Evolutionary conservation across 2,888 invertebrate genomes (phyloP), one percentile per base, ranked within the genome.

Genomic region (Coenonympha arcania): DNA sequence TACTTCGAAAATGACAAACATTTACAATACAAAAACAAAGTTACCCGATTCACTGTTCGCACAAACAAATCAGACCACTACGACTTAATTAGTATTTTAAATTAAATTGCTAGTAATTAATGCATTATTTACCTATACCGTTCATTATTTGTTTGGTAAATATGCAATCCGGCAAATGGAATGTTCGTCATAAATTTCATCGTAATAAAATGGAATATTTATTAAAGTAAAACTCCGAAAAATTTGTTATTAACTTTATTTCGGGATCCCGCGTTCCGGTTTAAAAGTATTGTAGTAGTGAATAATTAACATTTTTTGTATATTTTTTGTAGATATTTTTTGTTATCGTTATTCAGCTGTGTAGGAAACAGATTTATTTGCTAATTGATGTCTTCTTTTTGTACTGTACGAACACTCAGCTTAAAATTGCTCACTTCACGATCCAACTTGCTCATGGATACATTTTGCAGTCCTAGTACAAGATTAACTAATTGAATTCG

Each of bases 131-230:
- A 52, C 30, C 36, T 51, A 34, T 49, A 43, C 39, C 36, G 37
- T 54, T 37, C 37, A 40, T 49, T 43, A 47, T 52, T 53, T 49
- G 52, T 50, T 49, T 40, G 43, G 46, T 45, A 51, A 55, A 52
- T 49, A 47, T 52, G 50, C 40, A 26, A 31, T 41, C 41, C 46
- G 36, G 30, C 46, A 33, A 47, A 43, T 43, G 48, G 54, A 30
- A 37, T 28, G 47, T 37, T 37, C 42, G 22, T 37, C 43, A 58
- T 50, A 48, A 46, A 58, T 58, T 52, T 49, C 40, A 46, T 44
- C 33, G 49, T 52, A 53, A 53, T 53, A 56, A 56, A 56, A 56
- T 33, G 43, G 52, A 56, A 58, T 56, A 56, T 55, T 53, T 33
- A 56, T 55, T 53, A 33, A 54, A 57, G 40, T 47, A 46, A 50